phyloP scores from a whole-genome alignment of 2,888 invertebrate genomes.

The Trimorus sp. region DNA sequence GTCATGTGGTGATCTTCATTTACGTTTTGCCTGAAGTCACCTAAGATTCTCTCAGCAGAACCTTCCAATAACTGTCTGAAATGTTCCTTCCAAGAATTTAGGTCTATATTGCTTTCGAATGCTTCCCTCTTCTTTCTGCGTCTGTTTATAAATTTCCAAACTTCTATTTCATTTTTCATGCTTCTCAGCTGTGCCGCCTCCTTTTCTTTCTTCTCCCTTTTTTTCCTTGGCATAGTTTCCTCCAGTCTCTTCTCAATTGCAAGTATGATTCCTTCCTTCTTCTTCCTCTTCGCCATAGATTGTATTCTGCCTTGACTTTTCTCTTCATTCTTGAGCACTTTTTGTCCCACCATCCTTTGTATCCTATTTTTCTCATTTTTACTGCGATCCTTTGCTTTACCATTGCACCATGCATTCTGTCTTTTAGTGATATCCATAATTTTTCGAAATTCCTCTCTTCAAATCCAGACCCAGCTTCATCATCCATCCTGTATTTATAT shows the following conservation, averaged over 20 bases:
- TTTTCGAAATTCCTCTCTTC: not conserved
- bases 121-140: not conserved
- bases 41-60: no score
- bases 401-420: not conserved
- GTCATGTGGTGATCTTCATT: no score
- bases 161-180: not conserved
- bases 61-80: no score
- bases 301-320: not conserved
- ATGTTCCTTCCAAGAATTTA: not conserved
- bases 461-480: not conserved
- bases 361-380: not conserved
- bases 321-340: conserved; percentile 2
- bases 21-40: no score
- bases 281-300: not conserved
- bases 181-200: not conserved
- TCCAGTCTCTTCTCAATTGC: not conserved
- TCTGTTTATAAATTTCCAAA: not conserved
- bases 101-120: not conserved
- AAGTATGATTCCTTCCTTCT: not conserved
- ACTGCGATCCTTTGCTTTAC: not conserved
- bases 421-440: not conserved
- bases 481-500: conserved; percentile 3
- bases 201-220: not conserved
- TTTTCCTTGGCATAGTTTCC: not conserved
- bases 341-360: conserved; percentile 20